Evolutionary conservation across 2,888 invertebrate genomes (phyloP).

Genomic region (Chironomus tentans): DNA sequence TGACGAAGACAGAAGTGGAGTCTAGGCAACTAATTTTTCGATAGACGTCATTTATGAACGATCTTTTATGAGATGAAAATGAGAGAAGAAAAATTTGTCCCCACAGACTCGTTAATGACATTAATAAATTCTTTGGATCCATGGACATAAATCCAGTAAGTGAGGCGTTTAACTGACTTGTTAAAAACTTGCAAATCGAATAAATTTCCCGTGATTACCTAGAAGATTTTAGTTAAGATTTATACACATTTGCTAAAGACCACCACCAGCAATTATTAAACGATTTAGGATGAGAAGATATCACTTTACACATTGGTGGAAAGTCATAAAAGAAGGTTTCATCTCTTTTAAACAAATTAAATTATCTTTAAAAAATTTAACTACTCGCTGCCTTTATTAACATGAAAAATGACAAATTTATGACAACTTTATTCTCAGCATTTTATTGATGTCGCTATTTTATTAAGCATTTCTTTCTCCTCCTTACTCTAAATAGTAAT

Average conservation of each 20-base stretch:
- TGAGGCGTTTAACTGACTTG: not conserved
- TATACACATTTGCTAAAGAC: constrained; percentile 9
- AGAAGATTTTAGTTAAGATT: not conserved
- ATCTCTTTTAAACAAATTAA: constrained; percentile 22
- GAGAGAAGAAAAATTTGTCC: too few species aligned
- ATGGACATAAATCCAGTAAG: constrained; percentile 2
- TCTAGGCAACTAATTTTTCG: too few species aligned
- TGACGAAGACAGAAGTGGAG: too few species aligned
- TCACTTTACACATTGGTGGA: not conserved
- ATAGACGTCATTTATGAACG: too few species aligned
- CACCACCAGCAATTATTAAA: constrained; percentile 22
- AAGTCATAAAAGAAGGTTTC: not conserved
- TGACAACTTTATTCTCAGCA: constrained; percentile 13
- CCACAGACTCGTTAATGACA: too few species aligned
- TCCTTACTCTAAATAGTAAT: too few species aligned
- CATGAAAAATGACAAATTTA: constrained; percentile 23
- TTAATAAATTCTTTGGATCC: not conserved
- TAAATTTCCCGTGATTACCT: not conserved
- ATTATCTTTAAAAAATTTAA: not conserved
- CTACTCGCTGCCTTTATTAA: not conserved
- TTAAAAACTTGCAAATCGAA: constrained; percentile 16
- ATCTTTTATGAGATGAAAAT: too few species aligned
- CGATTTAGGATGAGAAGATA: constrained; percentile 21
- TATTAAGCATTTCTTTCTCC: too few species aligned
- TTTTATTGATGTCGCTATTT: too few species aligned